Evolutionary conservation across 1,140 invertebrate species (phyloP).

Genomic region (Aphaenogaster floridana): DNA sequence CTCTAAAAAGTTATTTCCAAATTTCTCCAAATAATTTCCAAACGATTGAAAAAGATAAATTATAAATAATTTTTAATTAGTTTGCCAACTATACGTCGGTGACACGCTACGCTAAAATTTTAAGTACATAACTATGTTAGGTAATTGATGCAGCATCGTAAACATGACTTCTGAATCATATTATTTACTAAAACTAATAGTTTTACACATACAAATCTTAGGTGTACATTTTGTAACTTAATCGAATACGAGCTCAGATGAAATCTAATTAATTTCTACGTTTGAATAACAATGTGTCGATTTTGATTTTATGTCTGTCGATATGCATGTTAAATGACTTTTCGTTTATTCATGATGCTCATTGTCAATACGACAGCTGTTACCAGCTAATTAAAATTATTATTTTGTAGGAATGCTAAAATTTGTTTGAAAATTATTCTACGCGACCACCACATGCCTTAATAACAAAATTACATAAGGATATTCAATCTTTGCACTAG

Average conservation of each 20-base stretch:
- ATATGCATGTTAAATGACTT: neutral
- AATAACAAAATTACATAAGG: constrained; percentile 11
- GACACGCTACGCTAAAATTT: neutral
- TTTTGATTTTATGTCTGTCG: neutral
- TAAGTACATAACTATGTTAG: constrained; percentile 39
- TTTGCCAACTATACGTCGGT: no score
- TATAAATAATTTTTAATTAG: no score
- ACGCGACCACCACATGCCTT: neutral
- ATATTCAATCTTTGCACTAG: constrained; percentile 28
- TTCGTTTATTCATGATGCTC: neutral
- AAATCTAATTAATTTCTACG: constrained; percentile 12
- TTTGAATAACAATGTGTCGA: neutral
- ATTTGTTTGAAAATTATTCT: neutral
- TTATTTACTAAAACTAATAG: constrained; percentile 1
- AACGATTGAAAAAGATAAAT: no score
- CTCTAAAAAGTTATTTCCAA: no score
- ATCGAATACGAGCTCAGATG: neutral
- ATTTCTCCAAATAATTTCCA: no score
- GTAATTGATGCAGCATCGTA: neutral
- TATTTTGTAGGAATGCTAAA: neutral
- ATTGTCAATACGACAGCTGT: constrained; percentile 10
- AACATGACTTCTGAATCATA: neutral
- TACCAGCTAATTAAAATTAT: constrained; percentile 26
- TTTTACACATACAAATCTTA: neutral
- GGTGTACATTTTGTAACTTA: neutral